phyloP scores from a whole-genome alignment of 2,797 vertebrate genomes.

The Cossypha dichroa region DNA sequence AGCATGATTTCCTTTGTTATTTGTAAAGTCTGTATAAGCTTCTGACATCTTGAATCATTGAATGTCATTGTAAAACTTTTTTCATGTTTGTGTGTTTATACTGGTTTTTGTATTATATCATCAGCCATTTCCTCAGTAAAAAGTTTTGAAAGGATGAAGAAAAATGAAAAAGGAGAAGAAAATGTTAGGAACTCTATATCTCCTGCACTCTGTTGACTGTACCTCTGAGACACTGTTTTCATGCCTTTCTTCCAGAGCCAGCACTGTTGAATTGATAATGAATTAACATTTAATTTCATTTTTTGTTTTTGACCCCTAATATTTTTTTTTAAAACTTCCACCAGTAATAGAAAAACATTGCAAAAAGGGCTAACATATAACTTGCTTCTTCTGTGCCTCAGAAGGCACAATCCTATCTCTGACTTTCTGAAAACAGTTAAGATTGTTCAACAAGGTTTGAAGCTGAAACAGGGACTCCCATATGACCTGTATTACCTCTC shows the following conservation, averaged over 20 bases:
- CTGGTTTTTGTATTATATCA: not conserved
- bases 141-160: not conserved
- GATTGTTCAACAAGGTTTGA: not conserved
- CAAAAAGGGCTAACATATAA: not conserved
- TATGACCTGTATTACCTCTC: not conserved
- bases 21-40: not conserved
- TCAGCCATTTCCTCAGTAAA: not conserved
- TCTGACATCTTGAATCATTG: not conserved
- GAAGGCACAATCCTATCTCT: not conserved
- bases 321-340: not conserved
- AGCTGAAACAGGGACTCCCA: not conserved
- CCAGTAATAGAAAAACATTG: not conserved
- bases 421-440: not conserved
- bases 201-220: not conserved
- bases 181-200: not conserved
- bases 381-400: not conserved
- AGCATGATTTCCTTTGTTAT: not conserved
- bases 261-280: not conserved
- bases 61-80: not conserved
- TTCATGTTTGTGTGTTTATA: not conserved
- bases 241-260: not conserved
- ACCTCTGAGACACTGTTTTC: not conserved
- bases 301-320: not conserved
- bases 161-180: not conserved
- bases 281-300: not conserved